These are phyloP conservation scores for Elanus axillaris DNA, from an alignment of 2,113 vertebrate species.

Conservation along the genomic window DNA sequence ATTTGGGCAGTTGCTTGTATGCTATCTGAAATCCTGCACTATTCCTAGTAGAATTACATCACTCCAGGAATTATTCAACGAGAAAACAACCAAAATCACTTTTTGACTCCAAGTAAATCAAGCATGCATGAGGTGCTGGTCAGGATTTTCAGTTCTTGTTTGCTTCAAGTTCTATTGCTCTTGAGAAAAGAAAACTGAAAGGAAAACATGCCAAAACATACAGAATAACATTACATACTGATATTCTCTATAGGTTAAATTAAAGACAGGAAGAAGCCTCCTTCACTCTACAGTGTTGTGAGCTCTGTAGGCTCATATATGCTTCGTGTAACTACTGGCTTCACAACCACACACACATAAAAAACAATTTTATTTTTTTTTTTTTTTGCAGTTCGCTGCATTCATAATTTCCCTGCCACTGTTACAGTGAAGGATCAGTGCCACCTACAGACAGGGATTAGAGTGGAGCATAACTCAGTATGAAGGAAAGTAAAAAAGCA, in stretches of 20 bases:
- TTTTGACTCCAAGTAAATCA: conserved; percentile 25
- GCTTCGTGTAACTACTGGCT: background rate
- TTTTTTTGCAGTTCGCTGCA: background rate
- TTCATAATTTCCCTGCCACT: background rate
- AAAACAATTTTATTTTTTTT: background rate
- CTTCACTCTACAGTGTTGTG: background rate
- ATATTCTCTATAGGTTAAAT: background rate
- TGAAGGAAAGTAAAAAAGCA: background rate
- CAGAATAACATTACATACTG: background rate
- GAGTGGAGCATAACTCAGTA: background rate
- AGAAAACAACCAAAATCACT: conserved; percentile 19
- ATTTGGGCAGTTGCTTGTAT: background rate
- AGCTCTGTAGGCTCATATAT: background rate
- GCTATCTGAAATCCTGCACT: background rate
- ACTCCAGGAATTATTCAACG: background rate
- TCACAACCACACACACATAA: background rate
- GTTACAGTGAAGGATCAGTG: conserved; percentile 58
- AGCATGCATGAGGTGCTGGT: background rate
- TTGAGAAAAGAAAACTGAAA: conserved; percentile 9
- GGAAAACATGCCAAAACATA: background rate
- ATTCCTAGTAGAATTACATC: background rate
- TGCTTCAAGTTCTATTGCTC: background rate
- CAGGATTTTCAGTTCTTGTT: background rate
- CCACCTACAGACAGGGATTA: conserved; percentile 64
- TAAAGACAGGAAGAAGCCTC: background rate